Percentiles rank a stretch among this genome's conserved stretches.
These are phyloP conservation scores for Glomeris marginata DNA, from an alignment of 2,888 invertebrate species.

Conservation along the genomic window DNA sequence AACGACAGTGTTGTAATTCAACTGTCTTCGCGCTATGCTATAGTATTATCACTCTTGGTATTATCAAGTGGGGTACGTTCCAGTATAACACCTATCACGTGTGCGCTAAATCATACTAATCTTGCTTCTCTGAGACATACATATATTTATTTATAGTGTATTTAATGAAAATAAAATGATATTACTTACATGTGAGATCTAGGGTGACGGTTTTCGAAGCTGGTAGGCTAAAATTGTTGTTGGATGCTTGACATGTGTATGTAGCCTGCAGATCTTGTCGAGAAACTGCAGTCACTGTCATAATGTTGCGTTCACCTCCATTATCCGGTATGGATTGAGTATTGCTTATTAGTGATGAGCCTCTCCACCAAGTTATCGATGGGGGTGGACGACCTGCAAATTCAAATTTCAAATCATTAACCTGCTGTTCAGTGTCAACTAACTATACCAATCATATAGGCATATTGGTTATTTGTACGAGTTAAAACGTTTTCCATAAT, in stretches of 20 bases:
- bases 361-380: conserved; percentile 66
- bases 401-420: no score
- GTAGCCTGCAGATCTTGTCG: conserved; percentile 13
- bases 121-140: no score
- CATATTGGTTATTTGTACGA: no score
- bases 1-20: no score
- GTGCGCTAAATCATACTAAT: no score
- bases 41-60: no score
- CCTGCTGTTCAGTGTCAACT: no score
- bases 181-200: conserved; percentile 13
- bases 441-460: no score
- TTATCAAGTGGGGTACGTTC: no score
- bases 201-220: conserved; percentile 12
- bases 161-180: conserved; percentile 6
- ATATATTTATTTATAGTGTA: background rate
- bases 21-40: no score
- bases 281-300: conserved; percentile 9
- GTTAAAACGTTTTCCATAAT: no score
- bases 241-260: conserved; percentile 15
- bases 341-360: conserved; percentile 51
- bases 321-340: conserved; percentile 46
- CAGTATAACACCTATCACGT: no score
- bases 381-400: conserved; percentile 59
- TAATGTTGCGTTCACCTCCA: conserved; percentile 20
- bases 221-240: conserved; percentile 15